phyloP scores from a whole-genome alignment of 2,113 vertebrate species.

The Uropsilus gracilis region DNA sequence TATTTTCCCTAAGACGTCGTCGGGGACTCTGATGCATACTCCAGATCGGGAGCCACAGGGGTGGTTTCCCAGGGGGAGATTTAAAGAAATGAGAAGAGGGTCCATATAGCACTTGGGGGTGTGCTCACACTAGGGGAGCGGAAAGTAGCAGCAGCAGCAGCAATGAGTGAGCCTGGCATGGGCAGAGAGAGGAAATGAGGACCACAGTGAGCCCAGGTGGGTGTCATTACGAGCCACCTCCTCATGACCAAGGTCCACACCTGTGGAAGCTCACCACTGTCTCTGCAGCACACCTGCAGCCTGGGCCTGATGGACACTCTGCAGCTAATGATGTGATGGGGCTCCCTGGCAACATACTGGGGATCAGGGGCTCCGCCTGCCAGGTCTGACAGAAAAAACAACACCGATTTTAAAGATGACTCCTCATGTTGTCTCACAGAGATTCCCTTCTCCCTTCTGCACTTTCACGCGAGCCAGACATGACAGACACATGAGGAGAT shows the following conservation, averaged over 20 bases:
- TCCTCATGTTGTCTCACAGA: not conserved
- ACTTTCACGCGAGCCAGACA: not conserved
- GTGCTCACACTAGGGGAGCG: not conserved
- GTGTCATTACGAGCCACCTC: too few species aligned
- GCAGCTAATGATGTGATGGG: not conserved
- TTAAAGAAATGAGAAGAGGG: not conserved
- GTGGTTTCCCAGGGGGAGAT: not conserved
- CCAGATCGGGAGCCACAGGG: not conserved
- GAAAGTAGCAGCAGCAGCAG: not conserved
- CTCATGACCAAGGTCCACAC: rapidly evolving
- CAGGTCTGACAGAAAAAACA: not conserved
- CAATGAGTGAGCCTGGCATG: too few species aligned
- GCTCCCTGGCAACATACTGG: not conserved
- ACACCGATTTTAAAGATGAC: not conserved
- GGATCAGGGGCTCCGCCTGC: not conserved
- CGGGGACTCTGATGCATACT: not conserved
- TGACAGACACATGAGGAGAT: not conserved
- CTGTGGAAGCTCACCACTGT: rapidly evolving
- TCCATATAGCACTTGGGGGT: not conserved
- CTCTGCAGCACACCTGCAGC: not conserved
- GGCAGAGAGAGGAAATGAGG: not conserved
- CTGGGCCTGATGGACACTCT: not conserved
- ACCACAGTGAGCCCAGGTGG: rapidly evolving
- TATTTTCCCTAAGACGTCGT: not conserved
- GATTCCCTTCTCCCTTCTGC: not conserved